Evolutionary conservation across 2,113 vertebrate species (phyloP).

Genomic region (Nesoenas mayeri): DNA sequence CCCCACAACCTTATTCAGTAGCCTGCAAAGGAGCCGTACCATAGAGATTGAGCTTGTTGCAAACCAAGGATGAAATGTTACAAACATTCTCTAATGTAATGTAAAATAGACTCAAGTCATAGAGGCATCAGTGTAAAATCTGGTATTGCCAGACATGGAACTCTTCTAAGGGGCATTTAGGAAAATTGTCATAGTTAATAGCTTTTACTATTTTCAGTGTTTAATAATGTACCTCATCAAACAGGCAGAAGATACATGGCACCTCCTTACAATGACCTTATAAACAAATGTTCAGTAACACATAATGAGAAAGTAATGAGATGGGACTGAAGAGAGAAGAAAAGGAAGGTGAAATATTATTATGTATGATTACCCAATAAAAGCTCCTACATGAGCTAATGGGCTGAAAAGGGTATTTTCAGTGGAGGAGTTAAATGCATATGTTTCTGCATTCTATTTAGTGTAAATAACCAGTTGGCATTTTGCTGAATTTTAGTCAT

Average conservation of each 20-base stretch:
- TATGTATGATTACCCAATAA: not conserved
- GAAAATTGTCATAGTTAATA: not conserved
- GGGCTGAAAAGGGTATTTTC: not conserved
- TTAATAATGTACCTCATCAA: not conserved
- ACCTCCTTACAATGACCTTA: not conserved
- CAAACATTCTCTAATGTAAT: not conserved
- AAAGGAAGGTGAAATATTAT: constrained; percentile 18
- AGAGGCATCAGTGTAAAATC: not conserved
- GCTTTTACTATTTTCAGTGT: not conserved
- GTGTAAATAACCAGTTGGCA: not conserved
- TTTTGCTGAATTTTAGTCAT: constrained; percentile 7
- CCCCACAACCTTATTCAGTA: not conserved
- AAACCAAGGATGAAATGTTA: not conserved
- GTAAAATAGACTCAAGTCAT: not conserved
- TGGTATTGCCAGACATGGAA: not conserved
- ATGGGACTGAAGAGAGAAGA: not conserved
- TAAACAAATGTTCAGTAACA: constrained; percentile 2
- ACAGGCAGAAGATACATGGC: not conserved
- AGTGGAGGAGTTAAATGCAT: not conserved
- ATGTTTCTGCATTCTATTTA: not conserved
- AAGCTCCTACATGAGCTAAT: not conserved
- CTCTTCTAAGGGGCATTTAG: not conserved
- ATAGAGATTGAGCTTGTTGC: not conserved
- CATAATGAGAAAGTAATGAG: not conserved
- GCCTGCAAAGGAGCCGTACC: not conserved